Conservation (phyloP, 2,113 vertebrate genomes). For the Synodontis membranacea region DNA sequence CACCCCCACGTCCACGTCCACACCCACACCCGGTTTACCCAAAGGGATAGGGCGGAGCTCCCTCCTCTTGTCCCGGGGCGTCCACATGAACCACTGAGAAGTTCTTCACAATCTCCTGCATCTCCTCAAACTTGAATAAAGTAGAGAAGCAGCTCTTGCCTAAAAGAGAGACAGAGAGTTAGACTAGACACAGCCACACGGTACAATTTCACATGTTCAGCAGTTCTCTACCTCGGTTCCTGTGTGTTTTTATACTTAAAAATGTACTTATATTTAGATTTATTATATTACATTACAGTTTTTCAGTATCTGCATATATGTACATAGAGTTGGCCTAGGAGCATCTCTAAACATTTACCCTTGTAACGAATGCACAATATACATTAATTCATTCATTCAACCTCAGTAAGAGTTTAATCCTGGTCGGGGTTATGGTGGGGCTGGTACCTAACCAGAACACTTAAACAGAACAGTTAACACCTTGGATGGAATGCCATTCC, state of each 20-base stretch:
- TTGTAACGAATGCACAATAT: no score
- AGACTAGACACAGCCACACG: not conserved
- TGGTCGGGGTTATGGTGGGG: not conserved
- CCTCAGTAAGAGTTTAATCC: not conserved
- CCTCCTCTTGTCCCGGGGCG: slow-evolving; percentile 86
- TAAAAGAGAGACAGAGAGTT: slow-evolving; percentile 55
- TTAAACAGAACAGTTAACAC: not conserved
- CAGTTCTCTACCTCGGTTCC: not conserved
- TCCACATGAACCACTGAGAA: slow-evolving; percentile 88
- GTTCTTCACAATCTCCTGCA: slow-evolving; percentile 93
- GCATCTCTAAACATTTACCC: no score
- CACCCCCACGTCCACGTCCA: not conserved
- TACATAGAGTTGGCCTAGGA: no score
- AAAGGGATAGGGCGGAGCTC: slow-evolving; percentile 77
- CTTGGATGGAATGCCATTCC: not conserved
- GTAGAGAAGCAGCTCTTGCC: slow-evolving; percentile 88
- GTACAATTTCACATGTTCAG: not conserved
- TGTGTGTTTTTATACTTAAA: no score
- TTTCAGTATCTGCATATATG: no score
- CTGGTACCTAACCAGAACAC: not conserved
- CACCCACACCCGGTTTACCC: slow-evolving; percentile 68
- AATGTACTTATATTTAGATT: no score
- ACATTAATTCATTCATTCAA: no score
- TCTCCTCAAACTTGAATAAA: slow-evolving; percentile 86
- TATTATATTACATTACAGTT: no score